Conservation (phyloP, 2,888 invertebrate species). For the Netelia inedita region DNA sequence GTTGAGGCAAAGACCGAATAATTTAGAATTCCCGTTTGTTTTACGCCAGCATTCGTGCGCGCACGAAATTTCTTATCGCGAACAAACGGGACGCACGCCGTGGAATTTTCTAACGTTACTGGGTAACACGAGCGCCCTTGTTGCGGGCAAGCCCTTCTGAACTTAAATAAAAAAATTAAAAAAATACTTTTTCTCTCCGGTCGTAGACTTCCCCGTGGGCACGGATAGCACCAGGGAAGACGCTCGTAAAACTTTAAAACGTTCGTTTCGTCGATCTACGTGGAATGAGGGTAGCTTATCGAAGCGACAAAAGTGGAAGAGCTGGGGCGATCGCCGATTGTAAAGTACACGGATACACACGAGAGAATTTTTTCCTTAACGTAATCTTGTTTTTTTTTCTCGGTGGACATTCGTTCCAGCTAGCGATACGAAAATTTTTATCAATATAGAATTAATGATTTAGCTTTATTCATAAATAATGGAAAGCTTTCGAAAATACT, state of each 20-base stretch:
- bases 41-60: conserved; percentile 25
- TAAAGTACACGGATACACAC: conserved; percentile 18
- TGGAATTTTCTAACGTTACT: conserved; percentile 52
- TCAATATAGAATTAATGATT: too few species aligned
- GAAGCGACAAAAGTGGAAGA: conserved; percentile 14
- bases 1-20: too few species aligned
- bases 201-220: not conserved
- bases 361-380: conserved; percentile 10
- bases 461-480: not conserved
- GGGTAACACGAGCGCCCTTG: not conserved
- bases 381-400: too few species aligned
- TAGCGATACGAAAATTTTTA: too few species aligned
- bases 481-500: not conserved
- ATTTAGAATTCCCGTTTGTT: not conserved
- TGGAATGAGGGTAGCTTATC: conserved; percentile 32
- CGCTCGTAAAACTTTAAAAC: conserved; percentile 56
- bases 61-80: conserved; percentile 54
- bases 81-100: conserved; percentile 47
- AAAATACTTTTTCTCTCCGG: conserved; percentile 2
- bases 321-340: conserved; percentile 32
- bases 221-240: not conserved
- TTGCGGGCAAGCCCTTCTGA: not conserved
- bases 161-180: not conserved
- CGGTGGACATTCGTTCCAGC: too few species aligned
- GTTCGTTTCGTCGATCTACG: conserved; percentile 29